These are phyloP conservation scores for Meda fulgida DNA, from an alignment of 2,797 vertebrate genomes.

Conservation along the genomic window DNA sequence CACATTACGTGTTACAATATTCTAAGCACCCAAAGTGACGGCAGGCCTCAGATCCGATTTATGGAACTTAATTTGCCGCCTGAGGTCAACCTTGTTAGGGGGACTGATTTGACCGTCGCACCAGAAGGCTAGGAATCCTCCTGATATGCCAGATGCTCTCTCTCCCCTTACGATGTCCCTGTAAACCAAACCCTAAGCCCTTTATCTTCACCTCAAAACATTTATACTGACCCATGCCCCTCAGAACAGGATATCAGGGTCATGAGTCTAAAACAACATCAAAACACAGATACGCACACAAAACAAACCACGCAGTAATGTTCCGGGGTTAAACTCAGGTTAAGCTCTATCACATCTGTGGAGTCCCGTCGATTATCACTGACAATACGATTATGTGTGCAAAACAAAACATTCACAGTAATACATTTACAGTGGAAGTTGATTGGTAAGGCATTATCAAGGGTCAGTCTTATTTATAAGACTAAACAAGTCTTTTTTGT, in stretches of 20 bases:
- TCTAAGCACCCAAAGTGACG: background rate
- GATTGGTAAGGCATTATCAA: background rate
- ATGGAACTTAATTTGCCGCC: slow-evolving; percentile 55
- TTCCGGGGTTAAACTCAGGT: background rate
- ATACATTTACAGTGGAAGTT: background rate
- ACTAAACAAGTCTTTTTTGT: background rate
- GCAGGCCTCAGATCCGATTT: slow-evolving; percentile 53
- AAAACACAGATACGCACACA: background rate
- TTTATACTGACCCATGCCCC: slow-evolving; percentile 60
- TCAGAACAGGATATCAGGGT: slow-evolving; percentile 1
- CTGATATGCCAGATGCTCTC: slow-evolving; percentile 24
- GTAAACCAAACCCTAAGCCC: slow-evolving; percentile 21
- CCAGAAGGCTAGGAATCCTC: slow-evolving; percentile 23
- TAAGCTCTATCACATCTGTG: background rate
- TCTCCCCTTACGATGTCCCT: background rate
- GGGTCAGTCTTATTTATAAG: background rate
- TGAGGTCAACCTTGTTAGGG: slow-evolving; percentile 56
- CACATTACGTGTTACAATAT: slow-evolving; percentile 17
- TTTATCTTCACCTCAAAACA: slow-evolving; percentile 66
- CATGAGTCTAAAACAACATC: background rate
- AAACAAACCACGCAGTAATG: background rate
- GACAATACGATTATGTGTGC: background rate
- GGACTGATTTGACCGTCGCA: slow-evolving; percentile 45
- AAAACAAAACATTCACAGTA: background rate
- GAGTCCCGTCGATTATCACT: no score